These are phyloP conservation scores for Papilio helenus DNA, from an alignment of 1,140 invertebrate species.

Conservation along the genomic window DNA sequence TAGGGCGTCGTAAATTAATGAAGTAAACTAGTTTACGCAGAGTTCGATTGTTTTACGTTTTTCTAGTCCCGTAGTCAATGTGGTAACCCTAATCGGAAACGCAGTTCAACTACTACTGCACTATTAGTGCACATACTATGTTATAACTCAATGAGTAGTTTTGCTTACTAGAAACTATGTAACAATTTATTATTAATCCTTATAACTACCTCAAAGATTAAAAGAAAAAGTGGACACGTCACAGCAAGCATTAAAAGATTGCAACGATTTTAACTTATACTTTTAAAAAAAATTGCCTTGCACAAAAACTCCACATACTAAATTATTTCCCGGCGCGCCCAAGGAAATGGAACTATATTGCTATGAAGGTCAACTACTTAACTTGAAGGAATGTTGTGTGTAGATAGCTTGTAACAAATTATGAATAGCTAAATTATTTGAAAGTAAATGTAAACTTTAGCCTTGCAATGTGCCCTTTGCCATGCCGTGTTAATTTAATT, in stretches of 20 bases:
- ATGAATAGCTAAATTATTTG: neutral
- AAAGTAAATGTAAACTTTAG: conserved; percentile 12
- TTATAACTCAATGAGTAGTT: neutral
- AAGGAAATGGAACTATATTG: neutral
- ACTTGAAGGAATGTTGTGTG: neutral
- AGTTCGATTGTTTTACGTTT: neutral
- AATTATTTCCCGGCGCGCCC: neutral
- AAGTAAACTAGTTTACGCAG: neutral
- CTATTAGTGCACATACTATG: neutral
- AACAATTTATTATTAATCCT: neutral
- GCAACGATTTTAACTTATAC: no score
- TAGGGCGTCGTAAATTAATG: neutral
- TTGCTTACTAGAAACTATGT: neutral
- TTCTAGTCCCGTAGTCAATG: neutral
- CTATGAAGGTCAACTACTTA: neutral
- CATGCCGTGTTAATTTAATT: neutral
- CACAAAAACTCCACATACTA: neutral
- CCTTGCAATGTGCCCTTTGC: neutral
- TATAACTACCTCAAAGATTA: neutral
- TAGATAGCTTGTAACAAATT: neutral
- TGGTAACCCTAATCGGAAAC: conserved; percentile 20
- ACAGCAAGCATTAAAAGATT: no score
- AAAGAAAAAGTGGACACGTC: no score
- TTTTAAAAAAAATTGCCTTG: no score
- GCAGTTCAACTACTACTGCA: conserved; percentile 6